Evolutionary conservation across 2,113 vertebrate species (phyloP).

Genomic region (Cervus canadensis): DNA sequence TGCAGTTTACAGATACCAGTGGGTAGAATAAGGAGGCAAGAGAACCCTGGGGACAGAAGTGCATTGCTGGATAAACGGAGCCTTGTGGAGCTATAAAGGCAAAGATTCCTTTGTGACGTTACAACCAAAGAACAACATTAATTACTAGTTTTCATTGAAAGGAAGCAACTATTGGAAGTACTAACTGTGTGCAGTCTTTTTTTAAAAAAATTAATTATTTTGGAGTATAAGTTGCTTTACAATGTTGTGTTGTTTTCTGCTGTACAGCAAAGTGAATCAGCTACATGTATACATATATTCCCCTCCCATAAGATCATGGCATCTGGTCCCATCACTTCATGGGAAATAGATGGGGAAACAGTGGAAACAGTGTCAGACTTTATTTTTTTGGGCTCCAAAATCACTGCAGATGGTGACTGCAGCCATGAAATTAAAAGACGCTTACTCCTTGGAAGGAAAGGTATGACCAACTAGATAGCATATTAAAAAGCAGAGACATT

Average conservation of each 20-base stretch:
- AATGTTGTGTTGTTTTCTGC: neutral
- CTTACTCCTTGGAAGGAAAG: too few relatives aligned
- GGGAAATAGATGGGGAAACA: too few relatives aligned
- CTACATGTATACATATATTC: neutral
- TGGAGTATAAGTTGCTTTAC: neutral
- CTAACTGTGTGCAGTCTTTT: neutral
- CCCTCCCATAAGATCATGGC: neutral
- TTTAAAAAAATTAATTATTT: neutral
- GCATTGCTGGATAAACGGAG: neutral
- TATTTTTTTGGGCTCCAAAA: too few relatives aligned
- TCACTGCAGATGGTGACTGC: too few relatives aligned
- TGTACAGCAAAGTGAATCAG: neutral
- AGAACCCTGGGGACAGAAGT: neutral
- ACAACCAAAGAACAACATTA: neutral
- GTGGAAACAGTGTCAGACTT: too few relatives aligned
- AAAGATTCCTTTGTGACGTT: neutral
- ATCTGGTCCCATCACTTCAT: too few relatives aligned
- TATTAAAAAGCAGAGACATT: too few relatives aligned
- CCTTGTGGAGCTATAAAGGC: neutral
- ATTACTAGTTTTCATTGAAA: neutral
- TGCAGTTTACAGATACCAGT: neutral
- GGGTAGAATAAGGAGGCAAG: neutral
- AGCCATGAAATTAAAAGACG: too few relatives aligned
- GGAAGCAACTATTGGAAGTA: neutral
- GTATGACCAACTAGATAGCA: too few relatives aligned